Evolutionary conservation across 2,113 vertebrate genomes (phyloP).

Genomic region (Microtus montanus): DNA sequence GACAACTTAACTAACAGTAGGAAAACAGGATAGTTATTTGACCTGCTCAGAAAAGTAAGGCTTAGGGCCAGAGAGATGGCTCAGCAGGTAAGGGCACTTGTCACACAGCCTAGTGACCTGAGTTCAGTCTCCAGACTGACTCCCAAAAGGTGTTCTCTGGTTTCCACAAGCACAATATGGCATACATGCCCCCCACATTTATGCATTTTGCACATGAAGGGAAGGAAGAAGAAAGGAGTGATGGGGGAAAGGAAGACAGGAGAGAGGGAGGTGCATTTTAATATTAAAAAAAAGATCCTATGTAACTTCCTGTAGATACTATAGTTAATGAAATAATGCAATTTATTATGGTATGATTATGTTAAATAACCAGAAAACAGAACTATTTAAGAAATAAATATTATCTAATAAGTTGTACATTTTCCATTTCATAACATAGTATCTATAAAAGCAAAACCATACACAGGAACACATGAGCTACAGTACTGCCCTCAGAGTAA

Average conservation of each 20-base stretch:
- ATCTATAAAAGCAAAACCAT: background rate
- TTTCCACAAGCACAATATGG: background rate
- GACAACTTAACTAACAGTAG: background rate
- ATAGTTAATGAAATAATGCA: background rate
- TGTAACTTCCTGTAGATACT: background rate
- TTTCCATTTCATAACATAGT: background rate
- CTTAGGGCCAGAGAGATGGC: background rate
- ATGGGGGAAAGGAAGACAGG: background rate
- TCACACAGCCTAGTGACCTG: background rate
- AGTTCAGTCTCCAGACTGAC: background rate
- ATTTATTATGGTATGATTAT: background rate
- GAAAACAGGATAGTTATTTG: background rate
- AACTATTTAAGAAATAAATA: slow-evolving; percentile 27
- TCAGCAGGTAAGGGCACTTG: background rate
- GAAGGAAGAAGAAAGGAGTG: too few relatives aligned
- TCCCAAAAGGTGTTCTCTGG: background rate
- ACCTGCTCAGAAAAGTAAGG: background rate
- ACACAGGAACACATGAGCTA: background rate
- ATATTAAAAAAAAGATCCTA: background rate
- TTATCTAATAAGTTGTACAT: background rate
- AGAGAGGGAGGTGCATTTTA: background rate
- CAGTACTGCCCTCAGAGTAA: background rate
- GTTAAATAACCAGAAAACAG: slow-evolving; percentile 17
- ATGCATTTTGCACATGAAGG: background rate
- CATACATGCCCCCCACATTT: background rate